Evolutionary conservation across 1,140 invertebrate genomes (phyloP), one percentile per base, ranked within the genome.

Genomic region (Megalopta genalis): DNA sequence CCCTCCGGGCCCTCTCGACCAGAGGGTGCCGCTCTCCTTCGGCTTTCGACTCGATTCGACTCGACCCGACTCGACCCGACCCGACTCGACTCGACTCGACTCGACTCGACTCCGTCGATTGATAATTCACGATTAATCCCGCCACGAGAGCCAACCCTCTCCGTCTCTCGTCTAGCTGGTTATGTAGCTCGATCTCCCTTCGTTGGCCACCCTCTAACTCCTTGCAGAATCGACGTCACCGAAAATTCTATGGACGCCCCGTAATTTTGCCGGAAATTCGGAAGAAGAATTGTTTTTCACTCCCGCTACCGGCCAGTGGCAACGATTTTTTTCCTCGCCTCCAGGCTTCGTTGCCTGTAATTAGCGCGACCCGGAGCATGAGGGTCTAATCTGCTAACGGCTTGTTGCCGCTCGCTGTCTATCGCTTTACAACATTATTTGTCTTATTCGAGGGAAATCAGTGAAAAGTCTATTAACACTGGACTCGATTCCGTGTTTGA

Each of bases 71-170:
- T 85, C 27, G 78, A 71, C 84, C 78, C 84, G 80, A 71, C 78
- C n/a, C 74, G 52, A 42, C 73, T 77, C 82, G 16, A 52, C 49
- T 52, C 49, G 79, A 72, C 84, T 80, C 84, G 80, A 71, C 78
- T 85, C 27, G 78, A 71, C 84, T 80, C 84, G 80, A 71, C 78
- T 84, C 27, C 66, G 73, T 23, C 83, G 77, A 86, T 86, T 86
- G 84, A 86, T 86, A 86, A 86, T 86, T 86, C 84, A 81, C 84
- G 85, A 86, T 86, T 86, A 86, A 86, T 83, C 85, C 84, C 67
- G 9, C 63, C 73, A 79, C 73, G 66, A 77, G 65, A 83, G 70
- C 70, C 74, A 46, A 18, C 18, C 16, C 49, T 21, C 49, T 52
- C 14, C 2, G 0, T 52, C 49, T 52, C 49, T 16, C 12, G 32